Base-by-base conservation (phyloP, 1,140 invertebrate species). In the Lucilia sericata region DNA sequence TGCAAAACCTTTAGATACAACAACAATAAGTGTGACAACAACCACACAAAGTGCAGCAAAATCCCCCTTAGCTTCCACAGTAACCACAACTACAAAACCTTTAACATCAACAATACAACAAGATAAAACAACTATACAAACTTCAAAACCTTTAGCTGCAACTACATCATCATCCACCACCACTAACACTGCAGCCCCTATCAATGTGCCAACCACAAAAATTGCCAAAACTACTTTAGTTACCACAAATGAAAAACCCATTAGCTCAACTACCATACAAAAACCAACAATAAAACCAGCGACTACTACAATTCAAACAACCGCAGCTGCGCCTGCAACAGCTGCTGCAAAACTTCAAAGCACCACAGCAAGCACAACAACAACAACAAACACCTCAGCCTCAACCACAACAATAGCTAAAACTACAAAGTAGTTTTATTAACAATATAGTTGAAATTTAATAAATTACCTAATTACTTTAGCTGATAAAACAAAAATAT, bases 301-400 rank as follows among this genome's bases (percentile, higher is more conserved):
- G 4, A 12, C 19, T n/a, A 55, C 80, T 12, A 76, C 21, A 74
- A 74, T 65, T 19, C n/a, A 51, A 9, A 70, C 47, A 9, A 82
- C 65, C n/a, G 84, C 85, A 47, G 81, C 84, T 17, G 76, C 60
- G 14, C 83, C 86, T 30, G 25, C 82, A 47, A 85, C 82, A 42
- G 70, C 82, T 55, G 60, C 78, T 49, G 12, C 81, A 17, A 70
- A 75, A 78, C 42, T 30, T 30, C 25, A 30, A 49, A 70, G 19
- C 42, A 81, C 8, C 81, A 80, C 34, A 12, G 14, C 74, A 21
- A 83, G 49, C n/a, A 55, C 82, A 21, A 30, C 75, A 17, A 78
- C 34, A 34, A 55, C 84, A 65, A 74, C 86, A 30, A n/a, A 47
- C 42, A 13, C 85, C 30, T 60, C 86, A 84, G 30, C 84, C 81